Conservation (phyloP, 2,888 invertebrate species). For the Biston stratarius region DNA sequence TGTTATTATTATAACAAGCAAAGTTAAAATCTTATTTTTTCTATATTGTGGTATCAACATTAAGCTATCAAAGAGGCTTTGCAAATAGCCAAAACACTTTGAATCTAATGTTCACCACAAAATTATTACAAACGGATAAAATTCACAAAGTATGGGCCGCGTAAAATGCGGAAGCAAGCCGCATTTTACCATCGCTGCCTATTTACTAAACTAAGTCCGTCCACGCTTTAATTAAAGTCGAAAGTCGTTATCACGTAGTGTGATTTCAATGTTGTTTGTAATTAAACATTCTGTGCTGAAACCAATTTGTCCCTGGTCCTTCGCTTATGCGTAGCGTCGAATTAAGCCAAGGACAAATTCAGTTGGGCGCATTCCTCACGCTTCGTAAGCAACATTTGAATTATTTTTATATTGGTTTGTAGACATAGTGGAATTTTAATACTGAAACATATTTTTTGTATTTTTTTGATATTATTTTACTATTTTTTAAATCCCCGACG, state of each 20-base stretch:
- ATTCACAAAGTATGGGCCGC: not conserved
- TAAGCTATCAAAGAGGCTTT: too few relatives aligned
- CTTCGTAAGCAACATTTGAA: not conserved
- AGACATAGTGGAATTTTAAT: too few relatives aligned
- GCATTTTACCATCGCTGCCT: not conserved
- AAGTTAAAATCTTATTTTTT: too few relatives aligned
- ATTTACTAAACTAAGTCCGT: slow-evolving; percentile 15
- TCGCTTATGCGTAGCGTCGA: slow-evolving; percentile 11
- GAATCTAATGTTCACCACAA: not conserved
- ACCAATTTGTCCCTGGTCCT: slow-evolving; percentile 24
- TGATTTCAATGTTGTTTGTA: slow-evolving; percentile 25
- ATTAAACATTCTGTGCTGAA: slow-evolving; percentile 22
- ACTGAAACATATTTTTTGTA: too few relatives aligned
- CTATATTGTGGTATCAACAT: too few relatives aligned
- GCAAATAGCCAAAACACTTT: too few relatives aligned
- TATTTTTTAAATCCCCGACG: too few relatives aligned
- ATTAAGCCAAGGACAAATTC: slow-evolving; percentile 15
- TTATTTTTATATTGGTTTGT: not conserved
- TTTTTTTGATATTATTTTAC: too few relatives aligned
- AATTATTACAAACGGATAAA: not conserved
- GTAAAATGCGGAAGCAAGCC: not conserved
- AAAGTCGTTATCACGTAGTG: slow-evolving; percentile 33
- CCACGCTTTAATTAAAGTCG: slow-evolving; percentile 25
- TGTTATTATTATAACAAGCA: too few relatives aligned
- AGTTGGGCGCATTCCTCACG: slow-evolving; percentile 10